Evolutionary conservation across 1,140 invertebrate species (phyloP).

Genomic region (Heliothis subflexa): DNA sequence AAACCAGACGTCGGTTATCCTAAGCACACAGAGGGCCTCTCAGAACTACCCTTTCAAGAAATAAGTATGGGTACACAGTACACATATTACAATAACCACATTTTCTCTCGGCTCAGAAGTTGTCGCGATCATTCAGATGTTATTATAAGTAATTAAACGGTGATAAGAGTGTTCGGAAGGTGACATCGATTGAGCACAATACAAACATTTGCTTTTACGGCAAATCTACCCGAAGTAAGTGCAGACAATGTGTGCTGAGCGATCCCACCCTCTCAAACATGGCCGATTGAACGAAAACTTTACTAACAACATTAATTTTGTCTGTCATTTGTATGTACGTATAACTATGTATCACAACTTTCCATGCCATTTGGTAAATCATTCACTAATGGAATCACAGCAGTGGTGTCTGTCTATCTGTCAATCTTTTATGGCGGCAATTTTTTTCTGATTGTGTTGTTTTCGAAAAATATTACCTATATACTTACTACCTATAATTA

Average conservation of each 20-base stretch:
- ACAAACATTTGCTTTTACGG: constrained; percentile 26
- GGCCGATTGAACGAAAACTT: not conserved
- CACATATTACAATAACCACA: constrained; percentile 15
- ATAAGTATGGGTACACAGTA: not conserved
- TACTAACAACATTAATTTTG: not conserved
- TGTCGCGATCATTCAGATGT: constrained; percentile 14
- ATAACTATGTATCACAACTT: not conserved
- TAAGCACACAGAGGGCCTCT: too few relatives aligned
- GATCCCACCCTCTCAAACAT: constrained; percentile 28
- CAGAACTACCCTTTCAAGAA: too few relatives aligned
- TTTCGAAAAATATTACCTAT: too few relatives aligned
- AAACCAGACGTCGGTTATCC: too few relatives aligned
- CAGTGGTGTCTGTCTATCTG: constrained; percentile 16
- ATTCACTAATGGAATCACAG: constrained; percentile 34
- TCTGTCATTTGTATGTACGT: not conserved
- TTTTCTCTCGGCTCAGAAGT: constrained; percentile 8
- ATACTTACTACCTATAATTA: not conserved
- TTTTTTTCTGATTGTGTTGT: constrained; percentile 21
- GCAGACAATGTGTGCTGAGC: constrained; percentile 17
- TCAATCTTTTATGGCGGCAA: constrained; percentile 27
- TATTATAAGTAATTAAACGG: constrained; percentile 22
- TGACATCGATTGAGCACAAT: constrained; percentile 29
- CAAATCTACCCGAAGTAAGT: not conserved
- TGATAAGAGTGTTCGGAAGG: constrained; percentile 26
- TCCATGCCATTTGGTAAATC: constrained; percentile 16